Evolutionary conservation across 2,888 invertebrate species (phyloP).

Genomic region (Diarsia brunnea): DNA sequence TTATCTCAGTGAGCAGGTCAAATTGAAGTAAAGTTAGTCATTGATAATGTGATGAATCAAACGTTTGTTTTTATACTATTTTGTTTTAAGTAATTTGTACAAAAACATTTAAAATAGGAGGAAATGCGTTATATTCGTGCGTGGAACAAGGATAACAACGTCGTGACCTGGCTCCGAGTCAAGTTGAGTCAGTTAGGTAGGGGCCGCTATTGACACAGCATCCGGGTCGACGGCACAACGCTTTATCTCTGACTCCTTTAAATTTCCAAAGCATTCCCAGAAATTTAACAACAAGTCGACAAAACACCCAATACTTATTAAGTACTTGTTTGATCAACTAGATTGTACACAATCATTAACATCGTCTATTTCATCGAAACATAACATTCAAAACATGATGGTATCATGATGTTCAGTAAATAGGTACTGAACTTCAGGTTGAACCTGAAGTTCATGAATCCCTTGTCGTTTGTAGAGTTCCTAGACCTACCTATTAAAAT

Average conservation of each 20-base stretch:
- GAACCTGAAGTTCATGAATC: conserved; percentile 2
- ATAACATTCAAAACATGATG: background rate
- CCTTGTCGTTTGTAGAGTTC: background rate
- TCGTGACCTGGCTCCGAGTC: conserved; percentile 77
- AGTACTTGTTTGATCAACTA: background rate
- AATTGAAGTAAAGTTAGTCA: conserved; percentile 34
- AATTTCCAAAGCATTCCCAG: conserved; percentile 66
- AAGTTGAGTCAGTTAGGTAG: conserved; percentile 72
- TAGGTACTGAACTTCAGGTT: background rate
- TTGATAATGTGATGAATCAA: conserved; percentile 45
- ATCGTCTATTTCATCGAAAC: background rate
- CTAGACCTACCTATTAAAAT: background rate
- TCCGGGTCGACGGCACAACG: conserved; percentile 81
- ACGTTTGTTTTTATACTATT: conserved; percentile 13
- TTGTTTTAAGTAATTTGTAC: conserved; percentile 18
- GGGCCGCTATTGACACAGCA: conserved; percentile 69
- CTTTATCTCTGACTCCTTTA: conserved; percentile 74
- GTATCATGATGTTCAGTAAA: background rate
- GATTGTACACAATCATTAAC: background rate
- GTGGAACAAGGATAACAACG: conserved; percentile 68
- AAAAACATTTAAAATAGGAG: conserved; percentile 56
- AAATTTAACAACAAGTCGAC: conserved; percentile 18
- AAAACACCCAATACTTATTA: background rate
- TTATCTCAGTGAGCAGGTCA: conserved; percentile 44
- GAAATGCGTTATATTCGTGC: conserved; percentile 58